These are phyloP conservation scores for Tiphia femorata DNA, from an alignment of 2,888 invertebrate species.

Conservation along the genomic window DNA sequence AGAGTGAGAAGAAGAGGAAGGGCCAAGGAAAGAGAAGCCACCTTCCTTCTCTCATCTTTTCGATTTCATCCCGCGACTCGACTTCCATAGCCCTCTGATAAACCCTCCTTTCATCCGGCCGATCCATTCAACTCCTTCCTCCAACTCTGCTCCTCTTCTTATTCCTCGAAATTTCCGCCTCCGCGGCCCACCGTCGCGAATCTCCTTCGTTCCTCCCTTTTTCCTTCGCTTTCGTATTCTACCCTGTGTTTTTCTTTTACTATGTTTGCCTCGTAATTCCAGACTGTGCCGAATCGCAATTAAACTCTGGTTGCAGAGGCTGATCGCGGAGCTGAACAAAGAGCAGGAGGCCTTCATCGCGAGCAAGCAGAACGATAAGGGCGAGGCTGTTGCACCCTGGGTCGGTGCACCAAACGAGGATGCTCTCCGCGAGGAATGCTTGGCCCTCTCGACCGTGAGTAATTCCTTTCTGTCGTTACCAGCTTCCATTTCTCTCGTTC, in stretches of 20 bases:
- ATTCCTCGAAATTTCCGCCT: no score
- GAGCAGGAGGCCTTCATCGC: constrained; percentile 97
- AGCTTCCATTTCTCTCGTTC: no score
- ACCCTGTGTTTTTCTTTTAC: background rate
- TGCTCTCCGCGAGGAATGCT: constrained; percentile 93
- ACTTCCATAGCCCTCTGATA: background rate
- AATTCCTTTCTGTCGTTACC: constrained; percentile 13
- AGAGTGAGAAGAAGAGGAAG: background rate
- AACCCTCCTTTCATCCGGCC: background rate
- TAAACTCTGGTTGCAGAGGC: constrained; percentile 78
- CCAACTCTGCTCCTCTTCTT: background rate
- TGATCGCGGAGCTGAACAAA: constrained; percentile 96
- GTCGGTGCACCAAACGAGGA: constrained; percentile 95
- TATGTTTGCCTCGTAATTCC: background rate
- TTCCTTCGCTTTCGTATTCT: background rate
- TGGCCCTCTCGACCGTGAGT: constrained; percentile 89
- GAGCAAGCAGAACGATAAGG: constrained; percentile 80
- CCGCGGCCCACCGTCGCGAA: no score
- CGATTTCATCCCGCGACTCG: background rate
- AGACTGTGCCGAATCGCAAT: constrained; percentile 11
- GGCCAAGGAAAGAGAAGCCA: no score
- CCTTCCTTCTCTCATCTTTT: no score
- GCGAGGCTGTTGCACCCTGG: constrained; percentile 91
- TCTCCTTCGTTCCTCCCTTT: background rate
- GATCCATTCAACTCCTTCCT: background rate